Evolutionary conservation across 2,113 vertebrate genomes (phyloP), one percentile per base, ranked within the genome.

Genomic region (Phodopus roborovskii): DNA sequence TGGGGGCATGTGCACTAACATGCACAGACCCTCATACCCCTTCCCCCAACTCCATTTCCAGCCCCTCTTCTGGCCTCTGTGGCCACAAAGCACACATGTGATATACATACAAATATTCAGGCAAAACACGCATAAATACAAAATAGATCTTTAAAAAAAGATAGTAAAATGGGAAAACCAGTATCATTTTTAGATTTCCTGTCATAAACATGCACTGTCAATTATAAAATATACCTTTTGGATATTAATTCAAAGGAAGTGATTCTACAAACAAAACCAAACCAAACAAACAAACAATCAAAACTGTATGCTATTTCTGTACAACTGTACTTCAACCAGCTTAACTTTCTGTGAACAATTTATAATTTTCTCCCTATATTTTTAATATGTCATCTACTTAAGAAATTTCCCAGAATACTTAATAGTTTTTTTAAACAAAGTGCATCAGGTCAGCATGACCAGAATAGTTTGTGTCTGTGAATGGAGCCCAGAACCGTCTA

Each of bases 401-500:
- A 82, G 94, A 77, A 71, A 78, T 64, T 94, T 97, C 82, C 87
- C 48, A 93, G 79, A 71, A 75, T 96, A 94, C 88, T 87, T 96
- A 88, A 96, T 30, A 77, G 42, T 87, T 94, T 85, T 85, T 2
- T n/a, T 60, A 36, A 2, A 64, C 74, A 74, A 81, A 95, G 86
- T 93, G 42, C 64, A 81, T 45, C 70, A 90, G 92, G 94, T 94
- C 93, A 85, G 70, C 56, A 5, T 93, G 94, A 92, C 96, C 95
- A 73, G 92, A 95, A 95, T 96, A 85, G 94, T 90, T 92, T 66
- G 88, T 82, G 78, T 85, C 84, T 96, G 84, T 93, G 96, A 96
- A 91, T 88, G 84, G 87, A 95, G 97, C 87, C 92, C 77, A 96
- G 95, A 92, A 42, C 39, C 71, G 86, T 96, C 95, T 97, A 97